phyloP scores from a whole-genome alignment of 2,888 invertebrate genomes.

The Rutpela maculata region DNA sequence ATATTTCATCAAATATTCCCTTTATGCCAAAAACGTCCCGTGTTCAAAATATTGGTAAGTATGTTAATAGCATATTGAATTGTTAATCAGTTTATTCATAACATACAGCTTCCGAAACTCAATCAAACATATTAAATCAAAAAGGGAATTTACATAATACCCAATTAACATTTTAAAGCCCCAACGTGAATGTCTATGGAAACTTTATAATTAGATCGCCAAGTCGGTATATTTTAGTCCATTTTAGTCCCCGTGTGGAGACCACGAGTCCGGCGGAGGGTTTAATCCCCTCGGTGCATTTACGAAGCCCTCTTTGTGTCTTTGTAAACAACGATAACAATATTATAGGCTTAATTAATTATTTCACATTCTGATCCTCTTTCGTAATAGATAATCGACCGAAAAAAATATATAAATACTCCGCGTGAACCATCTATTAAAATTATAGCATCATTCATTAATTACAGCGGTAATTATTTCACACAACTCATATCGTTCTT shows the following conservation, averaged over 20 bases:
- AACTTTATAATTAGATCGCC: constrained; percentile 69
- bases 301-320: constrained; percentile 29
- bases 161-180: constrained; percentile 39
- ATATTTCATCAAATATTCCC: neutral
- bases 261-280: constrained; percentile 15
- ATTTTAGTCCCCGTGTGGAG: constrained; percentile 17
- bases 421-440: neutral
- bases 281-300: constrained; percentile 36
- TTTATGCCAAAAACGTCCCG: neutral
- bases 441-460: neutral
- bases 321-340: constrained; percentile 44
- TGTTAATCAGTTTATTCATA: constrained; percentile 13
- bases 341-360: constrained; percentile 39
- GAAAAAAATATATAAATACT: neutral
- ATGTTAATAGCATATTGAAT: neutral
- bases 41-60: neutral
- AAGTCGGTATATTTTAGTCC: constrained; percentile 41
- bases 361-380: constrained; percentile 14
- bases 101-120: constrained; percentile 19
- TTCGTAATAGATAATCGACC: neutral
- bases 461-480: neutral
- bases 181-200: constrained; percentile 30
- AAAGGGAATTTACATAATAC: constrained; percentile 34
- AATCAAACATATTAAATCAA: constrained; percentile 35
- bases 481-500: neutral